These are phyloP conservation scores for Hemibagrus guttatus DNA, from an alignment of 2,797 vertebrate species.

Conservation along the genomic window DNA sequence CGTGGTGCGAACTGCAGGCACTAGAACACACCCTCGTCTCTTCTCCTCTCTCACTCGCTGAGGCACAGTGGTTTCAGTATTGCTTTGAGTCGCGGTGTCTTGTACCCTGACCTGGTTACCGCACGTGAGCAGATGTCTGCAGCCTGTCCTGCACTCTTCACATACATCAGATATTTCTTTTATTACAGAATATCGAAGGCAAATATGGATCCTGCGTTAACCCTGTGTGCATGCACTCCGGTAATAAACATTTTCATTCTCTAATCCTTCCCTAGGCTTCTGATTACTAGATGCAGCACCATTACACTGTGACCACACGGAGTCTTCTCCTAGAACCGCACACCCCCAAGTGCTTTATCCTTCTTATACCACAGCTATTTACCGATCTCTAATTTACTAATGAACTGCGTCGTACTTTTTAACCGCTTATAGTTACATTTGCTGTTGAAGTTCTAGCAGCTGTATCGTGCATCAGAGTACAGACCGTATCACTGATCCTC, in stretches of 20 bases:
- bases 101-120: neutral
- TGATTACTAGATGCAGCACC: neutral
- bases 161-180: neutral
- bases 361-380: neutral
- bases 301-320: neutral
- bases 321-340: neutral
- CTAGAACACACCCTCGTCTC: neutral
- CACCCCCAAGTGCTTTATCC: no score
- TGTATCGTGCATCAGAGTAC: neutral
- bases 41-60: neutral
- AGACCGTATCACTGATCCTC: neutral
- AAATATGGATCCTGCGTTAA: neutral
- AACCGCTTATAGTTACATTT: neutral
- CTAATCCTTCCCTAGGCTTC: neutral
- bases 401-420: neutral
- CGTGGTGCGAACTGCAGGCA: neutral
- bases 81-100: conserved; percentile 56
- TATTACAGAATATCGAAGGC: neutral
- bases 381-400: neutral
- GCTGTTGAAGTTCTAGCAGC: neutral
- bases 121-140: neutral
- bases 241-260: neutral
- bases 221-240: neutral
- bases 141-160: neutral
- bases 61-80: conserved; percentile 64